Conservation (phyloP, 2,797 vertebrate genomes). For the Siniperca scherzeri region DNA sequence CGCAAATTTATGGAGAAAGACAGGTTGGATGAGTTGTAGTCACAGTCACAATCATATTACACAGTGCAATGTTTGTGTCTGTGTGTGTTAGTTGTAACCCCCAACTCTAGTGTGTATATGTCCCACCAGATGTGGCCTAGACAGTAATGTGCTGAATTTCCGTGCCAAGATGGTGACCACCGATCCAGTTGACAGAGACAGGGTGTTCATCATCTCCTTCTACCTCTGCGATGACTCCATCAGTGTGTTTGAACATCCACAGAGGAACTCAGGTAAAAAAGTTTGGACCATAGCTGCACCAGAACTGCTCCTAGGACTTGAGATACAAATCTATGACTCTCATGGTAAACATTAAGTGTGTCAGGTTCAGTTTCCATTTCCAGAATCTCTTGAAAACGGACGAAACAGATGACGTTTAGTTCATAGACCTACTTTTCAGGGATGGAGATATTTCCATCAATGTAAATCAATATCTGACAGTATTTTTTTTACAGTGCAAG, state of each 20-base stretch:
- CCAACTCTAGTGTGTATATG: constrained; percentile 9
- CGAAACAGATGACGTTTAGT: constrained; percentile 28
- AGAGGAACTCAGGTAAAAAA: constrained; percentile 90
- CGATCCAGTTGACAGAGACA: constrained; percentile 78
- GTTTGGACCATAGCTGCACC: not conserved
- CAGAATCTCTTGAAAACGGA: constrained; percentile 18
- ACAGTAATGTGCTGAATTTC: constrained; percentile 89
- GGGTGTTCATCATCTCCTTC: constrained; percentile 89
- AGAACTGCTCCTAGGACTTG: not conserved
- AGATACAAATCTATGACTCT: constrained; percentile 46
- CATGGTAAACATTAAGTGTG: constrained; percentile 31
- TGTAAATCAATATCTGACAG: constrained; percentile 28
- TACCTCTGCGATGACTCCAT: constrained; percentile 91
- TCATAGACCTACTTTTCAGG: constrained; percentile 7
- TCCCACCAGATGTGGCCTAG: constrained; percentile 82
- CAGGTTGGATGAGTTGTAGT: constrained; percentile 83
- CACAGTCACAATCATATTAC: constrained; percentile 33
- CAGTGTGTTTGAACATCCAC: constrained; percentile 87
- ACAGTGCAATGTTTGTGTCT: constrained; percentile 22
- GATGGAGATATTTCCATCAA: constrained; percentile 17
- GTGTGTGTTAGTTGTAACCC: constrained; percentile 9
- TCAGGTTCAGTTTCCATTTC: constrained; percentile 40
- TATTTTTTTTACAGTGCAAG: not conserved
- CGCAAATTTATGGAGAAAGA: constrained; percentile 90
- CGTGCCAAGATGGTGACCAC: constrained; percentile 85